phyloP scores from a whole-genome alignment of 2,888 invertebrate species.

The Morinoia aosen region DNA sequence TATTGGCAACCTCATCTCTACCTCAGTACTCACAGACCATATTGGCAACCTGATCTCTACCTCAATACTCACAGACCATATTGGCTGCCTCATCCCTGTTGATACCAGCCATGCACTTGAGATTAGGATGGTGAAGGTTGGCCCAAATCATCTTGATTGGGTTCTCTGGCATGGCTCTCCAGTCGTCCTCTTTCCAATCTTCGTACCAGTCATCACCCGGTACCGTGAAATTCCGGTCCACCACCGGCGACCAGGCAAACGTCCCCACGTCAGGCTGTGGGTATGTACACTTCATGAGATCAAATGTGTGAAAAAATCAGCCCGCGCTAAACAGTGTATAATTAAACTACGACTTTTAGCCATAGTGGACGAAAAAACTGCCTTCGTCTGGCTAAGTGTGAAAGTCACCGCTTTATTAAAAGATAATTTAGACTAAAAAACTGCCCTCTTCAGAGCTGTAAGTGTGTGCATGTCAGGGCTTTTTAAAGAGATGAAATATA shows the following conservation, averaged over 20 bases:
- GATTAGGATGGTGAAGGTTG: slow-evolving; percentile 80
- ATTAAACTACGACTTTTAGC: no score
- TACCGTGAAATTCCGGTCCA: slow-evolving; percentile 85
- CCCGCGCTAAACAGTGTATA: no score
- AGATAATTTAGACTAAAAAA: no score
- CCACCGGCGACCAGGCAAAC: slow-evolving; percentile 92
- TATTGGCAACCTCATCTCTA: slow-evolving; percentile 89
- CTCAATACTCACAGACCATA: slow-evolving; percentile 78
- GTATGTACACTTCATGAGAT: no score
- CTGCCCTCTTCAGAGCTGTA: no score
- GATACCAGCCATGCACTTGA: slow-evolving; percentile 89
- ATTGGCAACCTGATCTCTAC: background rate
- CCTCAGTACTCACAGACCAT: slow-evolving; percentile 3
- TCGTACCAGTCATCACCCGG: slow-evolving; percentile 82
- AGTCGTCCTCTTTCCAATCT: slow-evolving; percentile 87
- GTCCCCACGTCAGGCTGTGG: slow-evolving; percentile 85
- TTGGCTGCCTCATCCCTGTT: slow-evolving; percentile 92
- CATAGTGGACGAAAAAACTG: no score
- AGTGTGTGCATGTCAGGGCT: no score
- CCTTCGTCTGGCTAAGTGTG: no score
- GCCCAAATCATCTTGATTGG: slow-evolving; percentile 82
- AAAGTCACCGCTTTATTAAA: no score
- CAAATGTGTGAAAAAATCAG: no score
- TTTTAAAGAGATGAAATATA: no score
- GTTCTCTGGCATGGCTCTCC: slow-evolving; percentile 83